Percentiles rank a stretch among this genome's conserved stretches.
These are phyloP conservation scores for Spea multiplicata DNA, from an alignment of 2,113 vertebrate species.

Conservation along the genomic window DNA sequence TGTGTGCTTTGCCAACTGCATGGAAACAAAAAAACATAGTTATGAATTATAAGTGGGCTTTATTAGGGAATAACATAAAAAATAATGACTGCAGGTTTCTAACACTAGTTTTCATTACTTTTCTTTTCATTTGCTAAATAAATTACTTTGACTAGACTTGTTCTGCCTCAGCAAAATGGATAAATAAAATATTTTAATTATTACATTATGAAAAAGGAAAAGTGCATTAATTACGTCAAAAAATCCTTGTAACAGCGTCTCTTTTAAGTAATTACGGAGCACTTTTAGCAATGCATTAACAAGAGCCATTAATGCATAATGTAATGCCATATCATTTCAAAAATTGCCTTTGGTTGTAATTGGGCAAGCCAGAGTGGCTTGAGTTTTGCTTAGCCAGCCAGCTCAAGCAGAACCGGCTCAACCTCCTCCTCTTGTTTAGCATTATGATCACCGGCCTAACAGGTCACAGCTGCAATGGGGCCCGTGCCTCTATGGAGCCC, in stretches of 20 bases:
- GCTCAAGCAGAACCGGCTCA: no score
- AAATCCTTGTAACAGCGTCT: neutral
- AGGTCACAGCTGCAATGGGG: no score
- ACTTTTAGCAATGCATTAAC: no score
- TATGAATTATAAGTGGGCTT: slow-evolving; percentile 47
- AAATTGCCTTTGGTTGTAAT: no score
- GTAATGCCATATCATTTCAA: no score
- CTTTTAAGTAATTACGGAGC: no score
- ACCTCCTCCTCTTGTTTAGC: no score
- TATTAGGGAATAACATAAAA: slow-evolving; percentile 30
- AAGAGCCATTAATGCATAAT: no score
- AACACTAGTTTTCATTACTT: neutral
- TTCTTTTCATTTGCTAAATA: neutral
- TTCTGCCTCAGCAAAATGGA: neutral
- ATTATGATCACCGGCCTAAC: no score
- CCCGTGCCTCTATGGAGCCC: no score
- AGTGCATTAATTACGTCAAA: neutral
- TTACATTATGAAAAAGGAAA: neutral
- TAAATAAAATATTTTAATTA: neutral
- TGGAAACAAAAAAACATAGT: slow-evolving; percentile 51
- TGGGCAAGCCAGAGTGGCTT: no score
- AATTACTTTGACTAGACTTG: neutral
- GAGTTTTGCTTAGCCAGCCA: no score
- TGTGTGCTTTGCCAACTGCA: slow-evolving; percentile 50
- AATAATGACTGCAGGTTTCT: neutral